phyloP scores from a whole-genome alignment of 2,113 vertebrate genomes.

The Trogon surrucura region DNA sequence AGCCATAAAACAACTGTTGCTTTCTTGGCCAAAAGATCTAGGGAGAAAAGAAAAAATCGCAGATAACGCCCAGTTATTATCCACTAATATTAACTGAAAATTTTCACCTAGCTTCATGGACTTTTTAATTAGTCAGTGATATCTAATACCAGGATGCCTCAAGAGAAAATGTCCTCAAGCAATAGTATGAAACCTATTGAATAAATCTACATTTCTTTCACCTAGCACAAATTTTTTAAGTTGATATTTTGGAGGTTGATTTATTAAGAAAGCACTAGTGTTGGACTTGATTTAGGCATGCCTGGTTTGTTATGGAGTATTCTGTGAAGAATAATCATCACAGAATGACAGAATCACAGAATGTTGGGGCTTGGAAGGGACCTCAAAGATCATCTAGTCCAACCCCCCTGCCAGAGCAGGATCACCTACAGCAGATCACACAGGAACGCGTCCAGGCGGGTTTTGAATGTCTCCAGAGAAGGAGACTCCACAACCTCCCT shows the following conservation, averaged over 20 bases:
- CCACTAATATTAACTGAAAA: not conserved
- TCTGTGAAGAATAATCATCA: not conserved
- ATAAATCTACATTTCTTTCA: not conserved
- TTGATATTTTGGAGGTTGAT: not conserved
- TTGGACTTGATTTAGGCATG: not conserved
- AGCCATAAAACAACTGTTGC: slow-evolving; percentile 8
- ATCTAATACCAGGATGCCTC: not conserved
- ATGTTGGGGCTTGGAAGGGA: too few species aligned
- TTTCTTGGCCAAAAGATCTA: not conserved
- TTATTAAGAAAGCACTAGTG: not conserved
- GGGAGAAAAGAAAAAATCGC: not conserved
- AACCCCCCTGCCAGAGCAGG: too few species aligned
- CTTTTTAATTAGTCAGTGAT: not conserved
- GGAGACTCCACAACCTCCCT: too few species aligned
- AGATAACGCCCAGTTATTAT: not conserved
- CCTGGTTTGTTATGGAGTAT: not conserved
- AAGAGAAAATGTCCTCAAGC: not conserved
- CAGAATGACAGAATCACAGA: not conserved
- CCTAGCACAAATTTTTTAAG: not conserved
- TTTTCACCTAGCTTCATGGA: not conserved
- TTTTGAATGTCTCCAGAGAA: too few species aligned
- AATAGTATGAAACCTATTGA: not conserved
- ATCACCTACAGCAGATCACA: too few species aligned
- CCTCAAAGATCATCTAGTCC: too few species aligned
- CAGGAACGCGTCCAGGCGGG: too few species aligned